Evolutionary conservation across 2,113 vertebrate genomes (phyloP), one percentile per base, ranked within the genome.

Genomic region (Seriola rivoliana): DNA sequence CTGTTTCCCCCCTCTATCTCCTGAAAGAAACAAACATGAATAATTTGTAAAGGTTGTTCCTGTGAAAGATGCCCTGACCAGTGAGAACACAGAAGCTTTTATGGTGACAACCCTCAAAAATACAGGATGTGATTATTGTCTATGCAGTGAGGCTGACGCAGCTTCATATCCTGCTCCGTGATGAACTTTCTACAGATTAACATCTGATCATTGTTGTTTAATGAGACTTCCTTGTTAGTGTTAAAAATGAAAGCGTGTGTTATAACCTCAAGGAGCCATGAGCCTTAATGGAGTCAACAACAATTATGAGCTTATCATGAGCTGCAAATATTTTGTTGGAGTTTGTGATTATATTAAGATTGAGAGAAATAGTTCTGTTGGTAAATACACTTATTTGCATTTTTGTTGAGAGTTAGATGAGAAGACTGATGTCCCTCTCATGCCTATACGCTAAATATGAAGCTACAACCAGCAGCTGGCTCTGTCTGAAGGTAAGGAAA

Each of bases 21-120:
- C 76, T 79, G 87, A 72, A 85, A 88, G 85, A 91, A 88, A 87
- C 80, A 86, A 76, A 68, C 89, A 93, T 93, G 40, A 91, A 93
- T 93, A 82, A 93, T 92, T 92, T 93, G 82, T 85, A 68, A 68
- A 84, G 83, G 89, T 81, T 90, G 82, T 89, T 90, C 84, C 81
- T 85, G 87, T 80, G 87, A 87, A 91, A 90, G 84, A 87, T 73
- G 77, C 36, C 73, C 75, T 69, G 83, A 76, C 88, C 72, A 32
- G 69, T 67, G 81, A 81, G 80, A 86, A 86, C 78, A 87, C 21
- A 40, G 63, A 89, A 59, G 88, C 88, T 90, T 89, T 91, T 83
- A 90, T 21, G 10, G n/a, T 75, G 77, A 90, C 88, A 85, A 85
- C 73, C 52, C 32, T 62, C 50, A 76, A 74, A 87, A 88, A 77